phyloP scores from a whole-genome alignment of 1,140 invertebrate genomes.

The Anastatus disparis region DNA sequence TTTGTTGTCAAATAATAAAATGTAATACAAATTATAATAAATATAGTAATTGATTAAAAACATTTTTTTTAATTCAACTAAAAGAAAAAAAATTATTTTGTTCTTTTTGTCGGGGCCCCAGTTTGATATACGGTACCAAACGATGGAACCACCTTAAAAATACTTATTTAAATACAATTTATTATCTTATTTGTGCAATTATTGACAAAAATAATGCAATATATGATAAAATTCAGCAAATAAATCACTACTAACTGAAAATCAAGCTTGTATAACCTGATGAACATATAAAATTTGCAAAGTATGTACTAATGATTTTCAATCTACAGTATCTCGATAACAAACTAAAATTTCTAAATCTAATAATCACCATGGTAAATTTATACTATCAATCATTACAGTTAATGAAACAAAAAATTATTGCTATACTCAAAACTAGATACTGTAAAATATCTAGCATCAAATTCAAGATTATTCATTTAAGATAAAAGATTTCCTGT shows the following conservation, averaged over 20 bases:
- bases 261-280: conserved; percentile 86
- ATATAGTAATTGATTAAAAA: too few relatives aligned
- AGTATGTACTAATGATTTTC: conserved; percentile 92
- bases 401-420: conserved; percentile 96
- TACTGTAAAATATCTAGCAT: conserved; percentile 93
- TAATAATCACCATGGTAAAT: conserved; percentile 92
- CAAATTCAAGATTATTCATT: conserved; percentile 86
- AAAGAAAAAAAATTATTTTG: too few relatives aligned
- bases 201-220: conserved; percentile 94
- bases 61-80: too few relatives aligned
- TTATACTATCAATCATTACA: conserved; percentile 94
- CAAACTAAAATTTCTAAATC: conserved; percentile 96
- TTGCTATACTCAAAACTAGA: conserved; percentile 94
- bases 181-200: too few relatives aligned
- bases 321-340: conserved; percentile 97
- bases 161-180: too few relatives aligned
- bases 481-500: conserved; percentile 91
- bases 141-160: too few relatives aligned
- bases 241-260: conserved; percentile 84
- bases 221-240: conserved; percentile 87
- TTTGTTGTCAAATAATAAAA: too few relatives aligned
- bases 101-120: too few relatives aligned
- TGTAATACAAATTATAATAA: too few relatives aligned
- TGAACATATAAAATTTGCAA: conserved; percentile 93
- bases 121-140: too few relatives aligned